Percentiles rank a stretch among this genome's conserved stretches.
phyloP scores from a whole-genome alignment of 2,888 invertebrate genomes.

The Neoaliturus tenellus region DNA sequence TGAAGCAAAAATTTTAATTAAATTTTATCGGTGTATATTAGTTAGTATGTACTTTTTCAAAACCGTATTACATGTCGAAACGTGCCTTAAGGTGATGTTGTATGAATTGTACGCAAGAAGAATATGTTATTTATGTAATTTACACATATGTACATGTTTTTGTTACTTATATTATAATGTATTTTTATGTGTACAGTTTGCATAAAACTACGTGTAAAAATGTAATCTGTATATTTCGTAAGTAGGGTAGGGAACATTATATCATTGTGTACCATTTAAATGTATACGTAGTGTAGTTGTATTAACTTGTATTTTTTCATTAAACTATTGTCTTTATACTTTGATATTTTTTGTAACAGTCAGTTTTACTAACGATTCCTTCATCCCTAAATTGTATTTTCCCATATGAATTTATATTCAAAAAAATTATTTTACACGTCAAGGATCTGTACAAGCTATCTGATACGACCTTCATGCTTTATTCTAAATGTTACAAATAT shows the following conservation, averaged over 20 bases:
- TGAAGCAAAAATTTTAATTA: no score
- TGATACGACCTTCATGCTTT: no score
- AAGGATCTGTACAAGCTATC: no score
- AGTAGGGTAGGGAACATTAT: conserved; percentile 1
- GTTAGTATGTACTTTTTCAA: no score
- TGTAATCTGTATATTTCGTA: conserved; percentile 29
- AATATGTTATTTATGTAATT: conserved; percentile 16
- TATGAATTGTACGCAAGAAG: background rate
- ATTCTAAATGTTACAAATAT: no score
- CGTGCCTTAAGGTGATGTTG: conserved; percentile 9
- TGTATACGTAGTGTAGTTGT: background rate
- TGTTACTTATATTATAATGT: conserved; percentile 21
- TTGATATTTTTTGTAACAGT: conserved; percentile 31
- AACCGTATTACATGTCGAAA: background rate
- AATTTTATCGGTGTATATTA: no score
- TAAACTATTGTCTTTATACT: conserved; percentile 2
- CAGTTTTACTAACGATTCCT: background rate
- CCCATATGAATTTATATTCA: no score
- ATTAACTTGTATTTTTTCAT: conserved; percentile 49
- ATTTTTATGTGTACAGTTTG: conserved; percentile 24
- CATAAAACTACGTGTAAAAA: background rate
- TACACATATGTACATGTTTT: conserved; percentile 18
- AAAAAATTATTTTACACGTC: no score
- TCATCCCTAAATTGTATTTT: background rate
- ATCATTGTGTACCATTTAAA: background rate